Evolutionary conservation across 1,140 invertebrate genomes (phyloP).

Genomic region (Pseudoatta argentina): DNA sequence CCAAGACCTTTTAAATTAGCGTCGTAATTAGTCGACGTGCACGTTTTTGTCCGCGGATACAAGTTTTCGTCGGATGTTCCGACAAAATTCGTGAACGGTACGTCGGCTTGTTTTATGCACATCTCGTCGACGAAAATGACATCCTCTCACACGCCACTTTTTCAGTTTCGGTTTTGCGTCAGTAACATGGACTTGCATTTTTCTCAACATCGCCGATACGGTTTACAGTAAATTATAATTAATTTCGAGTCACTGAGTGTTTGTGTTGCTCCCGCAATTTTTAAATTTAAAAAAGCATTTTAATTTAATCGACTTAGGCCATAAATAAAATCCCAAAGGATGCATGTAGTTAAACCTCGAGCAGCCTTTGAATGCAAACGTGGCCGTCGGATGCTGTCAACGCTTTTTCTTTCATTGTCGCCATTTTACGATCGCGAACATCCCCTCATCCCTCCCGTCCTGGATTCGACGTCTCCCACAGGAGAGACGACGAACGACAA

Average conservation of each 20-base stretch:
- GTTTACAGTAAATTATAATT: neutral
- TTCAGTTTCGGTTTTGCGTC: conserved; percentile 32
- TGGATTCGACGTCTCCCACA: conserved; percentile 45
- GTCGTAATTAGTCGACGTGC: conserved; percentile 47
- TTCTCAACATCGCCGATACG: conserved; percentile 17
- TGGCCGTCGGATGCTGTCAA: conserved; percentile 30
- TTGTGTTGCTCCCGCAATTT: neutral
- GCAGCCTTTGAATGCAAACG: conserved; percentile 21
- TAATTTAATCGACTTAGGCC: neutral
- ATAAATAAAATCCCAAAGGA: neutral
- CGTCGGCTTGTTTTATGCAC: conserved; percentile 38
- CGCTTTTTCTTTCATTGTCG: conserved; percentile 46
- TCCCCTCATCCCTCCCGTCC: neutral
- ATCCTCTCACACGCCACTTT: conserved; percentile 26
- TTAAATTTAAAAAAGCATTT: neutral
- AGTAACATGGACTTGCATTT: neutral
- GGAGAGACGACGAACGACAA: conserved; percentile 39
- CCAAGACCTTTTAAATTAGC: conserved; percentile 61
- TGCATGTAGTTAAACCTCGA: conserved; percentile 20
- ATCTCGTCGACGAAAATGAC: conserved; percentile 34
- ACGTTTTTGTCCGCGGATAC: conserved; percentile 26
- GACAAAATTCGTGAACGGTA: conserved; percentile 21
- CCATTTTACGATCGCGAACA: conserved; percentile 13
- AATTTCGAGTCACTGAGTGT: neutral
- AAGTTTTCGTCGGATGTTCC: conserved; percentile 9